phyloP scores from a whole-genome alignment of 35 echinoderm and acorn worm species.

The Ophioderma brevispina region DNA sequence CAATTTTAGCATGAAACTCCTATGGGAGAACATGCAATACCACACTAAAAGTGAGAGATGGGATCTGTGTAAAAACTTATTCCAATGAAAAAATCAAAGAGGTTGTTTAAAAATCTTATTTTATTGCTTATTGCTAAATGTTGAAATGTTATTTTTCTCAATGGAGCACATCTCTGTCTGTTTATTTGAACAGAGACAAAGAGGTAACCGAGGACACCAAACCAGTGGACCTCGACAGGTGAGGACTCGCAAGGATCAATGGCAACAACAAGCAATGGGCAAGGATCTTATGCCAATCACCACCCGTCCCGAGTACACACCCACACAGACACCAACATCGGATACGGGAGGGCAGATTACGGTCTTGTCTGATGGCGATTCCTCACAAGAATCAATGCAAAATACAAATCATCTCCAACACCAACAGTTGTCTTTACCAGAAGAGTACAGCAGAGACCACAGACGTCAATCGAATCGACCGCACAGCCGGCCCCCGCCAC shows the following conservation, averaged over 20 bases:
- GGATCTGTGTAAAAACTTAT: too few relatives aligned
- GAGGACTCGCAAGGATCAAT: slow-evolving; percentile 18
- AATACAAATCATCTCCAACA: slow-evolving; percentile 27
- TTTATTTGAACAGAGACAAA: neutral
- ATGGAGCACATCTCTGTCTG: neutral
- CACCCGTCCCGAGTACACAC: neutral
- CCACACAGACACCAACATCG: slow-evolving; percentile 15
- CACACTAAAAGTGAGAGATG: too few relatives aligned
- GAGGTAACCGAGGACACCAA: neutral
- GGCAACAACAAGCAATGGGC: slow-evolving; percentile 8
- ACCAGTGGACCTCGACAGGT: neutral
- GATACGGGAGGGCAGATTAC: slow-evolving; percentile 14
- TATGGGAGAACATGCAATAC: too few relatives aligned
- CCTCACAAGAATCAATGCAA: slow-evolving; percentile 1
- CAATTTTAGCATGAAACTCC: too few relatives aligned
- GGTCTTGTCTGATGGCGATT: neutral
- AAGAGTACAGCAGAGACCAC: neutral
- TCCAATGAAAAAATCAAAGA: too few relatives aligned
- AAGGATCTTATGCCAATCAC: slow-evolving; percentile 14
- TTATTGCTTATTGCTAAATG: too few relatives aligned
- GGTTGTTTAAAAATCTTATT: too few relatives aligned
- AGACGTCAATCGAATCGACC: neutral
- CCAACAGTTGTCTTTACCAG: neutral
- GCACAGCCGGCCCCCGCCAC: slow-evolving; percentile 36
- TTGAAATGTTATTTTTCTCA: too few relatives aligned